A percentile compares a stretch with the other conserved stretches of the same genome.
Evolutionary conservation across 2,797 vertebrate species (phyloP).

Genomic region (Argentina silus): DNA sequence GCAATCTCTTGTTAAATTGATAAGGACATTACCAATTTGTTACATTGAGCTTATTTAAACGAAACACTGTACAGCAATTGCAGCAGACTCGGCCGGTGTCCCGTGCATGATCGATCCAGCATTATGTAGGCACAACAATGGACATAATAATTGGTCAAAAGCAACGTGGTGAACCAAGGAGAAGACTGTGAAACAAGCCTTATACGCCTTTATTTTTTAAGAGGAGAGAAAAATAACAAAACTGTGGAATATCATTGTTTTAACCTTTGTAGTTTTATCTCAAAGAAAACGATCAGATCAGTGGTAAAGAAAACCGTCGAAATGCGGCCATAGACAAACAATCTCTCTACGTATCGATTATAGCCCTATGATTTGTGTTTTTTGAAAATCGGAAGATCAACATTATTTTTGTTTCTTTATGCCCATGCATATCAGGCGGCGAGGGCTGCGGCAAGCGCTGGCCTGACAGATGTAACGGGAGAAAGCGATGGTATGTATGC

Average conservation of each 20-base stretch:
- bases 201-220: constrained; percentile 35
- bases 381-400: constrained; percentile 33
- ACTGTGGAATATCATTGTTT: constrained; percentile 21
- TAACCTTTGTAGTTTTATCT: constrained; percentile 20
- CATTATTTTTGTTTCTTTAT: constrained; percentile 62
- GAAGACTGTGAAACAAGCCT: constrained; percentile 53
- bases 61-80: constrained; percentile 47
- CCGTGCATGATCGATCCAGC: constrained; percentile 68
- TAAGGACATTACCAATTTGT: constrained; percentile 52
- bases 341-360: constrained; percentile 8
- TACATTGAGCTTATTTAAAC: constrained; percentile 41
- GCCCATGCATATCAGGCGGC: constrained; percentile 71
- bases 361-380: constrained; percentile 16
- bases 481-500: constrained; percentile 75
- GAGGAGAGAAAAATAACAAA: constrained; percentile 32
- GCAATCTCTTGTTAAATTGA: constrained; percentile 47
- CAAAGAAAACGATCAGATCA: constrained; percentile 10
- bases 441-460: constrained; percentile 76
- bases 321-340: neutral
- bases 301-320: neutral
- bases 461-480: constrained; percentile 73
- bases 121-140: constrained; percentile 81
- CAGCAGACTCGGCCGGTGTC: constrained; percentile 61
- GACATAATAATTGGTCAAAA: constrained; percentile 78
- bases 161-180: constrained; percentile 76